Evolutionary conservation across 2,888 invertebrate species (phyloP).

Genomic region (Ophion costatus): DNA sequence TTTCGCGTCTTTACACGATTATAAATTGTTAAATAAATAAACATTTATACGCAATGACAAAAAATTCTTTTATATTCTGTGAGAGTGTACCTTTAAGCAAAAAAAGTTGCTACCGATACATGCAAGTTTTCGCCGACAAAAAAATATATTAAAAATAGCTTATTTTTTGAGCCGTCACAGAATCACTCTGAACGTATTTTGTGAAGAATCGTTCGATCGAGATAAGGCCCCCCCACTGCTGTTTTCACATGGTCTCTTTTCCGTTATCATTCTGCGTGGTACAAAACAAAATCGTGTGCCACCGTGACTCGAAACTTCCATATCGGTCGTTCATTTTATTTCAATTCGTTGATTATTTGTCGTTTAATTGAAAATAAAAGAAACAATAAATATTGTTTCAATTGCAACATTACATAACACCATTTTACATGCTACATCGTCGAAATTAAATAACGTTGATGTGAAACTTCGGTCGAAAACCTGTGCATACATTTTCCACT

Average conservation of each 20-base stretch:
- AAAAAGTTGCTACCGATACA: no score
- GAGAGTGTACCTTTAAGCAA: no score
- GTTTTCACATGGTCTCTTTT: neutral
- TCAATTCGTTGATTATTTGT: neutral
- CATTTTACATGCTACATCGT: neutral
- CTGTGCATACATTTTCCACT: neutral
- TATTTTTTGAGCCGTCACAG: neutral
- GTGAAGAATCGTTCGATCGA: conserved; percentile 7
- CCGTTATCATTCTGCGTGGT: neutral
- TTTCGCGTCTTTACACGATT: no score
- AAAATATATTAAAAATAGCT: no score
- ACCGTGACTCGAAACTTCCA: neutral
- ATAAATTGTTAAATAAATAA: no score
- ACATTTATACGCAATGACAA: no score
- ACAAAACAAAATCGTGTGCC: neutral
- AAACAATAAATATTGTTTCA: no score
- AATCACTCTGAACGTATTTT: neutral
- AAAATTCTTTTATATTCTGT: no score
- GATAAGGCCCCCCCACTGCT: neutral
- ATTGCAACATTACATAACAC: neutral
- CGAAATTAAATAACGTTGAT: neutral
- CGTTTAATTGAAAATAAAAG: neutral
- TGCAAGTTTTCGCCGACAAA: no score
- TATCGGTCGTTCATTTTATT: neutral
- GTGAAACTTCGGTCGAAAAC: neutral